Evolutionary conservation across 2,888 invertebrate genomes (phyloP).

Genomic region (Augiades crinisus): DNA sequence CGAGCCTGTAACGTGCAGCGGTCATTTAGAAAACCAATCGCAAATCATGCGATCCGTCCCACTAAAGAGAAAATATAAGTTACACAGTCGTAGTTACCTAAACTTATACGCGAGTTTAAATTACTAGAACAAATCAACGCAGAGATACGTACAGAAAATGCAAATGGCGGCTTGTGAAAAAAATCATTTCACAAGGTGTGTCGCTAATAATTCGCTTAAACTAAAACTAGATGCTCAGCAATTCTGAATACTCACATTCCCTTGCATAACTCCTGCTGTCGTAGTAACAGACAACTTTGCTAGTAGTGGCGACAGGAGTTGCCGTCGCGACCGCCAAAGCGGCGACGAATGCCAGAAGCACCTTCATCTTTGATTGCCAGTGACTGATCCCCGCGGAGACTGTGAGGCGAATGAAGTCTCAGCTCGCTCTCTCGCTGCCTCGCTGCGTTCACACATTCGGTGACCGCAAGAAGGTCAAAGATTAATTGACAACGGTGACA

Average conservation of each 20-base stretch:
- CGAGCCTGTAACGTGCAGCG: too few species aligned
- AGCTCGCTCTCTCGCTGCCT: too few species aligned
- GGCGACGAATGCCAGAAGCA: conserved; percentile 51
- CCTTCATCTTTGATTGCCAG: conserved; percentile 49
- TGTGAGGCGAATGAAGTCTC: conserved; percentile 60
- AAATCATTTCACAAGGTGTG: background rate
- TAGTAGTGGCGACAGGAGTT: conserved; percentile 63
- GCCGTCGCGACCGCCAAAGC: conserved; percentile 52
- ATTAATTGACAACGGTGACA: conserved; percentile 31
- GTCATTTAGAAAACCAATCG: too few species aligned
- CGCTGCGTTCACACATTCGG: conserved; percentile 29
- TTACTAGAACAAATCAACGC: background rate
- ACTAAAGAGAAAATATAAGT: too few species aligned
- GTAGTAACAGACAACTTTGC: conserved; percentile 87
- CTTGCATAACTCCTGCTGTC: conserved; percentile 85
- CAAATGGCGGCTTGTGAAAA: conserved; percentile 4
- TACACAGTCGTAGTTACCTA: too few species aligned
- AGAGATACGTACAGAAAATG: background rate
- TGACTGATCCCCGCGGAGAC: conserved; percentile 58
- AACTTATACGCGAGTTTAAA: background rate
- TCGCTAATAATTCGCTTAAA: conserved; percentile 4
- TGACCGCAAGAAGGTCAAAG: conserved; percentile 39
- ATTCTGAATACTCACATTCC: conserved; percentile 80
- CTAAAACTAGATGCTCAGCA: conserved; percentile 46
- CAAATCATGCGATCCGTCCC: too few species aligned